These are phyloP conservation scores for Bombus confusus DNA, from an alignment of 1,140 invertebrate genomes.

Conservation along the genomic window DNA sequence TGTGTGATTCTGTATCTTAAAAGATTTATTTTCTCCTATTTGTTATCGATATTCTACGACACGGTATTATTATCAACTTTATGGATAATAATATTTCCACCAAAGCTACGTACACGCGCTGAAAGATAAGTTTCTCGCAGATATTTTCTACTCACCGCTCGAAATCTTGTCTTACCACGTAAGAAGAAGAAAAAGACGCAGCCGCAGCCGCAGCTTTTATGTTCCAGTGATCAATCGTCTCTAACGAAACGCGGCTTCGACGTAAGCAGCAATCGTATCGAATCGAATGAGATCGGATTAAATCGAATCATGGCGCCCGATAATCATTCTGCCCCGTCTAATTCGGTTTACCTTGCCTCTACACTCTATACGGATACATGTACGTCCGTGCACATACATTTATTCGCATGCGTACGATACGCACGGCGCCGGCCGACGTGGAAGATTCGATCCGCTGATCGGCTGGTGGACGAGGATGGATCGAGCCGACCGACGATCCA, in stretches of 20 bases:
- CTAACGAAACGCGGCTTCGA: neutral
- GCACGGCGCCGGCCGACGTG: constrained; percentile 37
- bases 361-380: constrained; percentile 20
- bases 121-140: neutral
- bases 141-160: neutral
- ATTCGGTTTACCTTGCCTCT: neutral
- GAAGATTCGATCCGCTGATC: constrained; percentile 44
- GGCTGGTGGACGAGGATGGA: constrained; percentile 45
- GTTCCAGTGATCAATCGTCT: neutral
- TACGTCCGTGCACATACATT: constrained; percentile 51
- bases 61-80: too few species aligned
- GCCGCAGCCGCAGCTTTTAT: neutral
- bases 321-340: neutral
- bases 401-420: constrained; percentile 55
- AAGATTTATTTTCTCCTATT: too few species aligned
- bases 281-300: neutral
- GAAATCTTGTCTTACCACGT: neutral
- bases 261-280: neutral
- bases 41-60: too few species aligned
- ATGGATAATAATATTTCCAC: neutral
- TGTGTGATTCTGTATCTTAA: too few species aligned
- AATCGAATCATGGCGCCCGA: neutral
- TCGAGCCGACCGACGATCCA: constrained; percentile 41
- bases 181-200: too few species aligned
- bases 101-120: too few species aligned